Conservation (phyloP, 64 coral and sea anemone species). For the Astreopora myriophthalma region DNA sequence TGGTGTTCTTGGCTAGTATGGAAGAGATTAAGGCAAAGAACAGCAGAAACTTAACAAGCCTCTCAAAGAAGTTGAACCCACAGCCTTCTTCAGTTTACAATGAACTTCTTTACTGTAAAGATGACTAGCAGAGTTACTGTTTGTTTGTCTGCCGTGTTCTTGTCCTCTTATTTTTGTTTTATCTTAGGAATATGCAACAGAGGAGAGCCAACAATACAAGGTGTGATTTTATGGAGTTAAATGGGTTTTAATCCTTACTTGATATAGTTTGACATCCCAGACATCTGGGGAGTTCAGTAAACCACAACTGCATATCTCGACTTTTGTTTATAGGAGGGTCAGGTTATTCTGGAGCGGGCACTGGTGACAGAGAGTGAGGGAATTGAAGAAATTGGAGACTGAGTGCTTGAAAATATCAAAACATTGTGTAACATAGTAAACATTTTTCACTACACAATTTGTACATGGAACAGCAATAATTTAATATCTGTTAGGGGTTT, state of each 20-base stretch:
- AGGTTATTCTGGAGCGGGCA: constrained; percentile 96
- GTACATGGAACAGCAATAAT: neutral
- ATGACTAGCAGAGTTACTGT: neutral
- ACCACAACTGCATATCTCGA: neutral
- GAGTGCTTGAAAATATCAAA: neutral
- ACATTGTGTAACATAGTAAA: neutral
- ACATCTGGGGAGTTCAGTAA: neutral
- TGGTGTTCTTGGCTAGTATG: no score
- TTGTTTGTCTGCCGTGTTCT: neutral
- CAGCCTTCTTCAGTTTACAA: no score
- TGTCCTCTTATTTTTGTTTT: neutral
- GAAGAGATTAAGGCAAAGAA: no score
- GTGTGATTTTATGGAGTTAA: constrained; percentile 11
- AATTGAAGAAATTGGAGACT: constrained; percentile 96
- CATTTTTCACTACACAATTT: neutral
- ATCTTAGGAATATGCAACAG: constrained; percentile 90
- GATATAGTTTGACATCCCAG: neutral
- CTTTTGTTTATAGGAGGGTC: constrained; percentile 76
- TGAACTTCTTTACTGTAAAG: no score
- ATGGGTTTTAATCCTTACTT: neutral
- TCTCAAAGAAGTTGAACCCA: no score
- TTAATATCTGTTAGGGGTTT: neutral
- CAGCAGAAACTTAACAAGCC: no score
- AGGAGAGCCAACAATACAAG: constrained; percentile 97
- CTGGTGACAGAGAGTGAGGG: constrained; percentile 96